These are phyloP conservation scores for Dendrocincla fuliginosa DNA, from an alignment of 2,797 vertebrate genomes.

Conservation along the genomic window DNA sequence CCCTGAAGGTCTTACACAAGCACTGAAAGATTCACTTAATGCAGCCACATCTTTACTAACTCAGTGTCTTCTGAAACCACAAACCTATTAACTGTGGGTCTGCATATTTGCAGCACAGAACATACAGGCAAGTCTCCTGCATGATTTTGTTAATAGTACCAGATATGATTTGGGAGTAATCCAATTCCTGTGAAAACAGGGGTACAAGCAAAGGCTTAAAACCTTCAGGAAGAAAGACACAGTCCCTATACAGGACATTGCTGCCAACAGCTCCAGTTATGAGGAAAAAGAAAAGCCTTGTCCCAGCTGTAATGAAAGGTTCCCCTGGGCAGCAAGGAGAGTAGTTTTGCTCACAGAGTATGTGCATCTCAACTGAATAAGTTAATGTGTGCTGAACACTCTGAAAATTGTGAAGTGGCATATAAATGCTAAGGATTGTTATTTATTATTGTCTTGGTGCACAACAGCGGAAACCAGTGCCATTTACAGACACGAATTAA, in stretches of 20 bases:
- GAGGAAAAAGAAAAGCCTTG: neutral
- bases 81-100: neutral
- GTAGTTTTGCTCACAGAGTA: conserved; percentile 9
- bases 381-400: conserved; percentile 11
- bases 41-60: neutral
- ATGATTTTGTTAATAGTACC: neutral
- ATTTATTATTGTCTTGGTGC: conserved; percentile 53
- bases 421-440: conserved; percentile 11
- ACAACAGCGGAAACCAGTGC: conserved; percentile 22
- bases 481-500: conserved; percentile 26
- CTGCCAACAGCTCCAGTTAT: neutral
- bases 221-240: neutral
- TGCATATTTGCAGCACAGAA: neutral
- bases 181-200: neutral
- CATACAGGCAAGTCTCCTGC: neutral
- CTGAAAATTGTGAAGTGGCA: conserved; percentile 20
- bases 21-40: neutral
- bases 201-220: neutral
- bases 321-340: conserved; percentile 15
- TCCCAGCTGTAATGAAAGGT: neutral
- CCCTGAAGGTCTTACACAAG: neutral
- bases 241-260: neutral
- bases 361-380: conserved; percentile 36
- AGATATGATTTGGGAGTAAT: neutral
- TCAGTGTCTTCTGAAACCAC: neutral